A percentile compares a stretch with the other conserved stretches of the same genome.
Conservation (phyloP, 2,113 vertebrate genomes). For the Craseonycteris thonglongyai region DNA sequence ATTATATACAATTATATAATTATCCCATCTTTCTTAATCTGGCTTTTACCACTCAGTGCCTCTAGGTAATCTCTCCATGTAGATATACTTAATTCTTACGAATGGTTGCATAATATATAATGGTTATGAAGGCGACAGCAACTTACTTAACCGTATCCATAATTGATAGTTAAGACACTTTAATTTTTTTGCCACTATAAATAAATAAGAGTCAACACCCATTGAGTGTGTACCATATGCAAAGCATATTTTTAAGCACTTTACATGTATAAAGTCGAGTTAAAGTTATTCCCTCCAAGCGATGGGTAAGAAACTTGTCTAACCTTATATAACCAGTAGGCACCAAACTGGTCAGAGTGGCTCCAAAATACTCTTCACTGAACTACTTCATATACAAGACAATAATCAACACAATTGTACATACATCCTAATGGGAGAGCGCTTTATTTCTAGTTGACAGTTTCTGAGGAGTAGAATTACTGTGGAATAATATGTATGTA, state of each 20-base stretch:
- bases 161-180: neutral
- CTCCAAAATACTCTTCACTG: neutral
- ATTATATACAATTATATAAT: neutral
- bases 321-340: neutral
- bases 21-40: neutral
- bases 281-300: neutral
- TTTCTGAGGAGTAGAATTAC: neutral
- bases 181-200: neutral
- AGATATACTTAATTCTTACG: neutral
- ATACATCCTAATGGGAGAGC: neutral
- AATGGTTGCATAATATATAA: neutral
- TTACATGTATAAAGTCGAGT: neutral
- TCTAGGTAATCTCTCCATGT: neutral
- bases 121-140: neutral
- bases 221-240: neutral
- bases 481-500: neutral
- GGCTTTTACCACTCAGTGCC: neutral
- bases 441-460: neutral
- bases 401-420: neutral
- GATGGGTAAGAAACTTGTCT: neutral
- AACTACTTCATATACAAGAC: neutral
- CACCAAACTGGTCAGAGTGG: neutral
- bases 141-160: neutral
- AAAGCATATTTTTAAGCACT: neutral
- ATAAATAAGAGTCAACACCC: neutral